Evolutionary conservation across 2,888 invertebrate species (phyloP).

Genomic region (Drosophila cognata): DNA sequence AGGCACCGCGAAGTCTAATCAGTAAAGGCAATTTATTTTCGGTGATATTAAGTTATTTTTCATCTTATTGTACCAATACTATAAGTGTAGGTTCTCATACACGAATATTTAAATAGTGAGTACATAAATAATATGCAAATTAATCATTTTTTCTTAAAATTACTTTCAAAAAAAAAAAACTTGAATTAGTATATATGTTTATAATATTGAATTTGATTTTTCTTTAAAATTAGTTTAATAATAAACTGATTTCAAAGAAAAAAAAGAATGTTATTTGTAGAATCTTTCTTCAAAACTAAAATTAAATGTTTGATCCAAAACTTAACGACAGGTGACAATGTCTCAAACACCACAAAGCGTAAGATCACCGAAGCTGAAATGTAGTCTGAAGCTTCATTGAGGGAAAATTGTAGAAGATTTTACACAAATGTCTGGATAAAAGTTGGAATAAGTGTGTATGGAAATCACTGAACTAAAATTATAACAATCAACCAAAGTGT

Average conservation of each 20-base stretch:
- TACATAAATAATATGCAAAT: neutral
- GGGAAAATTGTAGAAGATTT: neutral
- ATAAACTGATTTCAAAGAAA: neutral
- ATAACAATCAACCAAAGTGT: neutral
- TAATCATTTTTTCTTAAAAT: neutral
- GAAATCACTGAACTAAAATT: neutral
- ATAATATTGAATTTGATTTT: neutral
- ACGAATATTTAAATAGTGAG: neutral
- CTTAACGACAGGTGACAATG: neutral
- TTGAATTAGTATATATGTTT: neutral
- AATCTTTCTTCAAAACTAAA: neutral
- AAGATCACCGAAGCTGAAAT: neutral
- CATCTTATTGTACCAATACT: slow-evolving; percentile 4
- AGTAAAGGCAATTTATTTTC: neutral
- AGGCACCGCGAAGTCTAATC: neutral
- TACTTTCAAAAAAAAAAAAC: neutral
- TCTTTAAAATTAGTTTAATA: neutral
- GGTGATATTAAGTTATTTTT: slow-evolving; percentile 6
- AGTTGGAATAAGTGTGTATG: neutral
- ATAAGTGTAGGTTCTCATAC: neutral
- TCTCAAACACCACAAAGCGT: neutral
- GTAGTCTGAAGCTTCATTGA: neutral
- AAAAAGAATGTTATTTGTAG: neutral
- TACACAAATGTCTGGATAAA: neutral
- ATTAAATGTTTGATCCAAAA: neutral